Percentiles rank a stretch among this genome's conserved stretches.
Evolutionary conservation across 1,140 invertebrate species (phyloP).

Genomic region (Tetramorium simillimum): DNA sequence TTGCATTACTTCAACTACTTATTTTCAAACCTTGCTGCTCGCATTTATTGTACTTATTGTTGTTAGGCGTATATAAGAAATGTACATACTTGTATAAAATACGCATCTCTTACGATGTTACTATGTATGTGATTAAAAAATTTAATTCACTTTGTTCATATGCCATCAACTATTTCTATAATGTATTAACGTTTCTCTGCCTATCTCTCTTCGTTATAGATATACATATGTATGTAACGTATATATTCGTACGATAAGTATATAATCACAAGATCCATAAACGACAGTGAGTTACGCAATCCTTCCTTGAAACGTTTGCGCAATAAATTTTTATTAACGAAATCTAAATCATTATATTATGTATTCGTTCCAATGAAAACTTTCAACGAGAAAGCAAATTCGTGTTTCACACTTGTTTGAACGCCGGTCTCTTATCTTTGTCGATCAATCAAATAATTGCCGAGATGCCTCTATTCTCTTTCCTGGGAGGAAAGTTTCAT

Average conservation of each 20-base stretch:
- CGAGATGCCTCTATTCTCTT: too few species aligned
- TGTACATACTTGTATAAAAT: background rate
- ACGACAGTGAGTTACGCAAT: background rate
- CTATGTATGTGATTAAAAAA: too few species aligned
- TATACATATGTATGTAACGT: too few species aligned
- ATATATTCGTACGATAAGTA: background rate
- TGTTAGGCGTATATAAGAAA: background rate
- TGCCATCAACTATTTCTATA: background rate
- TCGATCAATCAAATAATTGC: too few species aligned
- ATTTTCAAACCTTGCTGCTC: conserved; percentile 9
- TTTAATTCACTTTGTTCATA: background rate
- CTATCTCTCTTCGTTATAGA: background rate
- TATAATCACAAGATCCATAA: conserved; percentile 13
- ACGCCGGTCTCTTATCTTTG: too few species aligned
- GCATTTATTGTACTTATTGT: background rate
- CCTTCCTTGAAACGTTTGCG: background rate
- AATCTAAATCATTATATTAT: background rate
- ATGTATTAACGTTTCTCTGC: background rate
- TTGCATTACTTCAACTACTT: conserved; percentile 2
- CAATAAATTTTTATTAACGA: background rate
- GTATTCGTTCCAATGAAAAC: background rate
- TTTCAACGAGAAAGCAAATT: background rate
- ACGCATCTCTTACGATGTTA: background rate
- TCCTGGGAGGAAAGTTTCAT: too few species aligned
- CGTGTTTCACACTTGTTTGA: background rate